phyloP scores from a whole-genome alignment of 2,888 invertebrate species.

The Masnerella sp. region DNA sequence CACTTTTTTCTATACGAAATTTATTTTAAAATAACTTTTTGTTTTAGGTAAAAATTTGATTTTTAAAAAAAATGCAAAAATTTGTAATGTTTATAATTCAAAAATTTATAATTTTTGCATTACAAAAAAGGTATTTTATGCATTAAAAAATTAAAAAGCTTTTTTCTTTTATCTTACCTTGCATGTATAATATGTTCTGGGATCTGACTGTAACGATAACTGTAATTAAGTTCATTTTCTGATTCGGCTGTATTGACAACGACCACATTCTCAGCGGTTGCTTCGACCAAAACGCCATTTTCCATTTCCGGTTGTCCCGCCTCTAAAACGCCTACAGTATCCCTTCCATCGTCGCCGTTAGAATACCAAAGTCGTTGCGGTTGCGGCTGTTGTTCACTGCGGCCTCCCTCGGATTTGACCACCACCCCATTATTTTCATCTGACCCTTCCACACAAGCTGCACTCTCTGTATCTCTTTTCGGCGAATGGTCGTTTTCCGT shows the following conservation, averaged over 20 bases:
- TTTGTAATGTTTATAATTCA: no score
- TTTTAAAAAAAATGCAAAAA: no score
- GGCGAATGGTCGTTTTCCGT: constrained; percentile 35
- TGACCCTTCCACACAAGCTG: constrained; percentile 32
- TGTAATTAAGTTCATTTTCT: constrained; percentile 63
- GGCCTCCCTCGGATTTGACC: constrained; percentile 42
- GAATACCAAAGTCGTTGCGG: constrained; percentile 65
- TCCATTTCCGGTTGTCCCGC: constrained; percentile 75
- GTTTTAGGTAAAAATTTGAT: no score
- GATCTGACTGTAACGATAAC: constrained; percentile 65
- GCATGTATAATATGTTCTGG: constrained; percentile 66
- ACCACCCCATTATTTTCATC: constrained; percentile 57
- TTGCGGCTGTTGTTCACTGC: constrained; percentile 60
- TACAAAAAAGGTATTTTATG: no score
- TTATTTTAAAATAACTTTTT: no score
- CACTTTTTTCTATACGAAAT: no score
- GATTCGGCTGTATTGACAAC: constrained; percentile 59
- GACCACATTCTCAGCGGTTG: constrained; percentile 63
- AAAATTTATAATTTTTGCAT: neutral
- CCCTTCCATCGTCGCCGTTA: constrained; percentile 70
- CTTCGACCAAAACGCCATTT: constrained; percentile 74
- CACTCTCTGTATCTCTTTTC: constrained; percentile 40
- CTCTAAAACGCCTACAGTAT: constrained; percentile 75
- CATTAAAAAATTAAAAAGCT: no score
- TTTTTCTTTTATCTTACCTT: constrained; percentile 62